A percentile compares a stretch with the other conserved stretches of the same genome.
These are phyloP conservation scores for Macrotrachela quadricornifera DNA, from an alignment of 1,140 invertebrate genomes.

Conservation along the genomic window DNA sequence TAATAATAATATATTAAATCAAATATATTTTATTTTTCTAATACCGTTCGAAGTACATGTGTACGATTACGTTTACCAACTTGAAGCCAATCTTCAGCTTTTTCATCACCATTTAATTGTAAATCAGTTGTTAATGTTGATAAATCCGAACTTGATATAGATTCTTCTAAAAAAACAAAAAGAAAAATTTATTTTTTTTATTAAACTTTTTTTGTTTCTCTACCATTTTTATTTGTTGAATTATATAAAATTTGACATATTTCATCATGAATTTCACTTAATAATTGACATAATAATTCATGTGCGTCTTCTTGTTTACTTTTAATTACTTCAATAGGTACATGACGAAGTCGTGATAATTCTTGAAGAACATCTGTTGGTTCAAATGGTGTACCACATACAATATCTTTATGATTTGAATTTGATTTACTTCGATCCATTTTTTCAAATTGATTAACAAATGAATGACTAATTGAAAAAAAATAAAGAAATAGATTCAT, in stretches of 20 bases:
- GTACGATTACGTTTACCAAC: slow-evolving; percentile 68
- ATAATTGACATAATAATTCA: slow-evolving; percentile 68
- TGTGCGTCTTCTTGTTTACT: slow-evolving; percentile 64
- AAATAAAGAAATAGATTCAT: slow-evolving; percentile 28
- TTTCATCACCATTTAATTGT: slow-evolving; percentile 32
- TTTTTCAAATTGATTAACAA: slow-evolving; percentile 2
- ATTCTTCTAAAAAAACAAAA: too few species aligned
- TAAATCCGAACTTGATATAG: too few species aligned
- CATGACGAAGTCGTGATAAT: background rate
- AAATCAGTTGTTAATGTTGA: too few species aligned
- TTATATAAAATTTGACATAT: slow-evolving; percentile 47
- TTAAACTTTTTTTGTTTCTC: background rate
- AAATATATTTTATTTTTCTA: background rate
- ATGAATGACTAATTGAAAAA: slow-evolving; percentile 29
- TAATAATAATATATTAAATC: too few species aligned
- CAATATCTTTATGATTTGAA: background rate
- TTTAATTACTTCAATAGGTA: slow-evolving; percentile 12
- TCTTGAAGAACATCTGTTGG: slow-evolving; percentile 44
- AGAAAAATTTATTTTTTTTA: background rate
- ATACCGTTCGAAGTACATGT: slow-evolving; percentile 48
- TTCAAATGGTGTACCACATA: slow-evolving; percentile 49
- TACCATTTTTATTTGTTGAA: slow-evolving; percentile 24
- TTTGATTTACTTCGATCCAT: background rate
- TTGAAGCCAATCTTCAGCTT: slow-evolving; percentile 38
- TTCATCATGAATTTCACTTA: slow-evolving; percentile 82